These are phyloP conservation scores for Orthonychiurus folsomi DNA, from an alignment of 2,888 invertebrate genomes.

Conservation along the genomic window DNA sequence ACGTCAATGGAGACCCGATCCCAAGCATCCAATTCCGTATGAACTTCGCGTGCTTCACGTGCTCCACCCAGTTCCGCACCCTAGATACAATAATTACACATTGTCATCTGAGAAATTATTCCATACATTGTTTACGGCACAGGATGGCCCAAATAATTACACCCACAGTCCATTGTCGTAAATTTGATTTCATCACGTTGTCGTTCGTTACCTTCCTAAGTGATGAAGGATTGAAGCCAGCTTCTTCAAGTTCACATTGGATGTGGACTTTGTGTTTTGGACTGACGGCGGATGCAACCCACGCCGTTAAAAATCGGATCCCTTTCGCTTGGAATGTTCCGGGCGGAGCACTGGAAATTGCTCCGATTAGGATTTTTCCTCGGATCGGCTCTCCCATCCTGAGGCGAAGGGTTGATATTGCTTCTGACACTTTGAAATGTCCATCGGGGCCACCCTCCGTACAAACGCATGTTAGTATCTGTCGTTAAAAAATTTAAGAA, in stretches of 20 bases:
- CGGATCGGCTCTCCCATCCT: conserved; percentile 86
- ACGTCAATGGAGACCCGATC: conserved; percentile 37
- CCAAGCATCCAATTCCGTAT: conserved; percentile 38
- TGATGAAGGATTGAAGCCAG: conserved; percentile 58
- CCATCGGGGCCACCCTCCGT: conserved; percentile 58
- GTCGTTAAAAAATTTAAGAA: conserved; percentile 27
- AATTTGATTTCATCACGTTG: background rate
- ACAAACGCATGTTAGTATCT: conserved; percentile 77
- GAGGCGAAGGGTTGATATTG: conserved; percentile 75
- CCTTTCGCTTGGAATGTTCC: conserved; percentile 60
- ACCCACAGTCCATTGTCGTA: background rate
- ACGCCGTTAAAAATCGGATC: conserved; percentile 70
- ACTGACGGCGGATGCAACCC: conserved; percentile 53
- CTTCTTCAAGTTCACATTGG: conserved; percentile 74
- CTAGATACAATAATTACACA: conserved; percentile 18
- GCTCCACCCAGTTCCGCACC: conserved; percentile 39
- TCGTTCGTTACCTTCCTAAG: conserved; percentile 46
- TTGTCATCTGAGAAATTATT: background rate
- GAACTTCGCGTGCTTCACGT: conserved; percentile 35
- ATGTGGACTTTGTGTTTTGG: conserved; percentile 71
- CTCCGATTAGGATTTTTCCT: conserved; percentile 77
- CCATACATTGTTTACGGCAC: background rate
- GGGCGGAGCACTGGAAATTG: conserved; percentile 35
- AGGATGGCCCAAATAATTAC: background rate
- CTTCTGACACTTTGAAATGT: conserved; percentile 79